phyloP scores from a whole-genome alignment of 64 coral and sea anemone species.

The Cladopsammia gracilis region DNA sequence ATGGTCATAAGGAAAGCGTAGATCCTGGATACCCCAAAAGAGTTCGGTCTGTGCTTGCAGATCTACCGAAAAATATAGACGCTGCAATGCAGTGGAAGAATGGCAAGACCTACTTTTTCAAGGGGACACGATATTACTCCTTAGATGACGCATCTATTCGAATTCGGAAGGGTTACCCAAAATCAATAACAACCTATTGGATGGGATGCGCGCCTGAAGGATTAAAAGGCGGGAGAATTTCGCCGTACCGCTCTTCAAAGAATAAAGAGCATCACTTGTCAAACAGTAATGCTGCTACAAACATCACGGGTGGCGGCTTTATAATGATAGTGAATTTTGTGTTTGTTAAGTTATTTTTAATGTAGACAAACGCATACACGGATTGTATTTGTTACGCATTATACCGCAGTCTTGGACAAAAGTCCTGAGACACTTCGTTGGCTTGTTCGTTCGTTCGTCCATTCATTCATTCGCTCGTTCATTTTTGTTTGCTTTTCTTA shows the following conservation, averaged over 20 bases:
- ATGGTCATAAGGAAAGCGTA: conserved; percentile 19
- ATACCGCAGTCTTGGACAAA: too few relatives aligned
- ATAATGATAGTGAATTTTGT: not conserved
- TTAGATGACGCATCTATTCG: conserved; percentile 49
- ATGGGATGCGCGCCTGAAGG: conserved; percentile 78
- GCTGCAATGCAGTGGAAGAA: conserved; percentile 79
- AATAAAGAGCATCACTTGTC: too few relatives aligned
- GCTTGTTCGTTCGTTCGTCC: too few relatives aligned
- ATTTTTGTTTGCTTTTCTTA: too few relatives aligned
- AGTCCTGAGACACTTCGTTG: too few relatives aligned
- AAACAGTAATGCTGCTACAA: not conserved
- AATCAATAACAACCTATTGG: conserved; percentile 81
- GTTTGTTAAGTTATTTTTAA: not conserved
- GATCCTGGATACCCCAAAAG: conserved; percentile 66
- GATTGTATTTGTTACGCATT: too few relatives aligned
- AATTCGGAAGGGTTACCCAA: conserved; percentile 66
- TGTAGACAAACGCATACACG: not conserved
- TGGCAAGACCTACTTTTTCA: conserved; percentile 82
- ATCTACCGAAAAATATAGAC: conserved; percentile 69
- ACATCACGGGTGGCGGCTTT: not conserved
- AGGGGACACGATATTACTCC: conserved; percentile 72
- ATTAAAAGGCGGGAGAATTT: conserved; percentile 37
- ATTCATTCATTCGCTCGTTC: too few relatives aligned
- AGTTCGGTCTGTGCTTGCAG: conserved; percentile 33
- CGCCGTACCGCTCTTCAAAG: conserved; percentile 28